Percentiles rank a stretch among this genome's conserved stretches.
Evolutionary conservation across 2,113 vertebrate species (phyloP).

Genomic region (Ageneiosus marmoratus): DNA sequence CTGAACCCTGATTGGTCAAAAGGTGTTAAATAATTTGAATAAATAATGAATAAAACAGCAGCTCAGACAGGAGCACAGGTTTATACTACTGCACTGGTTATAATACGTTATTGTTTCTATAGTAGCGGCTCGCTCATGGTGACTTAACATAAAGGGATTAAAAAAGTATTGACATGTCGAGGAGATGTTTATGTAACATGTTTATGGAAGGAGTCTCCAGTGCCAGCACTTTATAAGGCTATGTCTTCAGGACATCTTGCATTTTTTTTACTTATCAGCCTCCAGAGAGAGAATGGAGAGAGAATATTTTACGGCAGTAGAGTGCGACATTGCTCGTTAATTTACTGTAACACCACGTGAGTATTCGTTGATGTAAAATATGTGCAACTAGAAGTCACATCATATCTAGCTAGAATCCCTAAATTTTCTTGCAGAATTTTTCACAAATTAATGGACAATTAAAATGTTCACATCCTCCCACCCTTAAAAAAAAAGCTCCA

Average conservation of each 20-base stretch:
- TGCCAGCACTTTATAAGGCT: neutral
- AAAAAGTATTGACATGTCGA: too few relatives aligned
- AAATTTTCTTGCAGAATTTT: neutral
- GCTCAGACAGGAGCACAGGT: neutral
- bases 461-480: neutral
- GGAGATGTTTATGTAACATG: neutral
- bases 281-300: too few relatives aligned
- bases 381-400: too few relatives aligned
- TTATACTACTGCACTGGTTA: neutral
- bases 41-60: neutral
- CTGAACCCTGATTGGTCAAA: neutral
- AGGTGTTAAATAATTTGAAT: too few relatives aligned
- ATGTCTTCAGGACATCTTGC: too few relatives aligned
- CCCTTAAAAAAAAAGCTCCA: neutral
- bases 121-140: neutral
- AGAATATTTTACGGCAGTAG: too few relatives aligned
- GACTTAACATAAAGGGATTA: too few relatives aligned
- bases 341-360: too few relatives aligned
- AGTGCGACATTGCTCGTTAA: too few relatives aligned
- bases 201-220: slow-evolving; percentile 9
- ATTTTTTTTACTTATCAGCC: too few relatives aligned
- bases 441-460: neutral
- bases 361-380: too few relatives aligned
- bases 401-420: too few relatives aligned
- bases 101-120: neutral